Conservation (phyloP, 2,797 vertebrate genomes). For the Hypotaenidia philippensis region DNA sequence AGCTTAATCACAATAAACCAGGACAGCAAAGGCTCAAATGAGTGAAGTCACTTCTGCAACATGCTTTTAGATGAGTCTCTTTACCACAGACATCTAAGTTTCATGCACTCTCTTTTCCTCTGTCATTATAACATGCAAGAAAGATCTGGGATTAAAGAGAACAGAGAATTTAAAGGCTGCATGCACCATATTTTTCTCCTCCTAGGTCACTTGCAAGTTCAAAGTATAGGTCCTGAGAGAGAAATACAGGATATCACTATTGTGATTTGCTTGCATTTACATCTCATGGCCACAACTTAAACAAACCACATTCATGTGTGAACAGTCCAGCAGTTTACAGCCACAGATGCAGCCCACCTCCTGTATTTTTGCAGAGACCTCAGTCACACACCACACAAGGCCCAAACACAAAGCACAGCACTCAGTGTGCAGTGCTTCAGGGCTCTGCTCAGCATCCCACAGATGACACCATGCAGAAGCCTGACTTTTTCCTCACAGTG, state of each 20-base stretch:
- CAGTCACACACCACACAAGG: accelerated
- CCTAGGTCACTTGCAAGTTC: not conserved
- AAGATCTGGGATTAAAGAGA: not conserved
- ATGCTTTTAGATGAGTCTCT: not conserved
- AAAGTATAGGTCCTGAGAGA: not conserved
- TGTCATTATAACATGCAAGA: not conserved
- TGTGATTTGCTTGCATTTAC: not conserved
- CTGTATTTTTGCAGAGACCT: not conserved
- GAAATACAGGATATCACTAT: not conserved
- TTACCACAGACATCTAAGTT: not conserved
- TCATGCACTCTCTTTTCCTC: not conserved
- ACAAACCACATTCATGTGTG: not conserved
- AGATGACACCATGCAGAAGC: not conserved
- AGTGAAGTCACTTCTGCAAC: not conserved
- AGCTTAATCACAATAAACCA: not conserved
- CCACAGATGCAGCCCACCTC: not conserved
- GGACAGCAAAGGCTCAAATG: not conserved
- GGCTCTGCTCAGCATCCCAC: not conserved
- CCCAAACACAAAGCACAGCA: accelerated
- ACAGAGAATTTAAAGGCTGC: not conserved
- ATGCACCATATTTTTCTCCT: not conserved
- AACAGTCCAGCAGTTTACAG: not conserved
- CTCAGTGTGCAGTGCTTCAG: not conserved
- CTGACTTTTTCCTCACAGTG: not conserved
- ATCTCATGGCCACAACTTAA: not conserved